A percentile compares a stretch with the other conserved stretches of the same genome.
phyloP scores from a whole-genome alignment of 1,140 invertebrate genomes.

The Bombus terrestris region DNA sequence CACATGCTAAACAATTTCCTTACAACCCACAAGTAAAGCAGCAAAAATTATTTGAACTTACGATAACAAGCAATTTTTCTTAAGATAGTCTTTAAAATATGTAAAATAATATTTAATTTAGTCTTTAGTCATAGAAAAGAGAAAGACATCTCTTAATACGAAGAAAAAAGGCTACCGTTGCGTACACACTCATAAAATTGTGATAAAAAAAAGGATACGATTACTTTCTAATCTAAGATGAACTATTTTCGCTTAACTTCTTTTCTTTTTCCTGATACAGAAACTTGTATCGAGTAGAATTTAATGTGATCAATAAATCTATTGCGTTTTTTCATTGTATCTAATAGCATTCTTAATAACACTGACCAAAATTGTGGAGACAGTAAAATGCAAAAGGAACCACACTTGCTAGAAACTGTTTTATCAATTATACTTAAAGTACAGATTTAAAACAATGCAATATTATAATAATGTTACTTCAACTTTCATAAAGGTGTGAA shows the following conservation, averaged over 20 bases:
- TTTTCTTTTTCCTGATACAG: conserved; percentile 21
- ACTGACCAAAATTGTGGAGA: conserved; percentile 16
- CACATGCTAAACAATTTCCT: conserved; percentile 10
- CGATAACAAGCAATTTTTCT: neutral
- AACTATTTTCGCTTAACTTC: conserved; percentile 14
- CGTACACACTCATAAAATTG: conserved; percentile 4
- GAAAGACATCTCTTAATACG: neutral
- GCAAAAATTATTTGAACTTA: neutral
- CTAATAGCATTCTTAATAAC: conserved; percentile 11
- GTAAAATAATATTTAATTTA: conserved; percentile 11
- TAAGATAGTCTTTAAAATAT: neutral
- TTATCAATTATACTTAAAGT: conserved; percentile 26
- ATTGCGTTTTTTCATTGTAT: neutral
- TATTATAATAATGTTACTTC: neutral
- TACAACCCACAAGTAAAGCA: conserved; percentile 18
- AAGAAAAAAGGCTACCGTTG: neutral
- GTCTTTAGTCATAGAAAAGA: neutral
- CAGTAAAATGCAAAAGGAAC: conserved; percentile 27
- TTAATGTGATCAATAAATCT: conserved; percentile 10
- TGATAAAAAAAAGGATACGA: conserved; percentile 11
- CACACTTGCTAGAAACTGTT: conserved; percentile 23
- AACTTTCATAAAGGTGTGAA: conserved; percentile 5
- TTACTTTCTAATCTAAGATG: conserved; percentile 22
- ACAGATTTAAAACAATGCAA: conserved; percentile 39
- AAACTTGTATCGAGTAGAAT: conserved; percentile 27